A percentile compares a stretch with the other conserved stretches of the same genome.
These are phyloP conservation scores for Polydrusus tereticollis DNA, from an alignment of 2,888 invertebrate species.

Conservation along the genomic window DNA sequence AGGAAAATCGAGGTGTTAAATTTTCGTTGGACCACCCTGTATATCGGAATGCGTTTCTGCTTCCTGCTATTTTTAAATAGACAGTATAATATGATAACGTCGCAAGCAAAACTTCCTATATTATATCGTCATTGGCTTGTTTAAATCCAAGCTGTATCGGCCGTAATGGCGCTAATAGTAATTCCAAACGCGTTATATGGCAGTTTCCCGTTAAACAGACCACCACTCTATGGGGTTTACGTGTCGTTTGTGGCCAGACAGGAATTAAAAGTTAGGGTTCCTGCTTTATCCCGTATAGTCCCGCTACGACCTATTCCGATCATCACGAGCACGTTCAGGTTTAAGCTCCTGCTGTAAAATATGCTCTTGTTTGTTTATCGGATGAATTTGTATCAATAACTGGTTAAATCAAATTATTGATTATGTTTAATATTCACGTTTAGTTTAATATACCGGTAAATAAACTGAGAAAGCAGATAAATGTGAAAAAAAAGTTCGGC, in stretches of 20 bases:
- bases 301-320: conserved; percentile 31
- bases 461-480: too few species aligned
- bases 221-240: conserved; percentile 62
- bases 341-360: conserved; percentile 21
- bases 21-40: too few species aligned
- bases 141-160: conserved; percentile 60
- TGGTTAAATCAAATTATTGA: neutral
- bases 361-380: conserved; percentile 16
- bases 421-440: too few species aligned
- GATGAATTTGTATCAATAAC: conserved; percentile 11
- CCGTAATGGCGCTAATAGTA: conserved; percentile 66
- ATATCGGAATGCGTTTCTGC: too few species aligned
- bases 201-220: conserved; percentile 66
- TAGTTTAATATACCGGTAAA: too few species aligned
- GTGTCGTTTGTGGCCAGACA: conserved; percentile 65
- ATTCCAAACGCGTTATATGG: conserved; percentile 65
- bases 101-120: conserved; percentile 25
- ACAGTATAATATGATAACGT: neutral
- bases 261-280: conserved; percentile 66
- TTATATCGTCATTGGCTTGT: conserved; percentile 43
- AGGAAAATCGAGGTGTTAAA: too few species aligned
- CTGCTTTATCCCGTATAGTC: conserved; percentile 56
- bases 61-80: neutral
- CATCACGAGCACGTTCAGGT: conserved; percentile 31
- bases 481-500: too few species aligned